Evolutionary conservation across 2,797 vertebrate genomes (phyloP), one percentile per base, ranked within the genome.

Genomic region (Buceros bicornis): DNA sequence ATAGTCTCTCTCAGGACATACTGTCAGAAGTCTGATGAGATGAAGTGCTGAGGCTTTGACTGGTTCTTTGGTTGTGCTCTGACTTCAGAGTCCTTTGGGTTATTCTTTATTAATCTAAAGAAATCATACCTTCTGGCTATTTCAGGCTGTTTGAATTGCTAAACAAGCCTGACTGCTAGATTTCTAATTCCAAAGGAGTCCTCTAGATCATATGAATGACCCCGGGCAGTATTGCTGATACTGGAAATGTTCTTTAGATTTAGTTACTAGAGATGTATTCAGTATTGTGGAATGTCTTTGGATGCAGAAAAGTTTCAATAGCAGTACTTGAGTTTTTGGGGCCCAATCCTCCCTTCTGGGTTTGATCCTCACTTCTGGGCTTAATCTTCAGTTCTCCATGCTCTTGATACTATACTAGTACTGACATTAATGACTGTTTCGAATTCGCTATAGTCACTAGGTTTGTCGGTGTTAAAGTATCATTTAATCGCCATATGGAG

Each of bases 31-130:
- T 86, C 73, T 96, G 92, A 96, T 95, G 95, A 93, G 78, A 95
- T 91, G 78, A 47, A 93, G 72, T 79, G 57, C 92, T 94, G 94
- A 94, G 54, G 57, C 73, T 94, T 96, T 94, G 93, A 92, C 93
- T 97, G 40, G 88, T 95, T 95, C 90, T 91, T 96, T 83, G 89
- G 82, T 79, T 97, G 79, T 96, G 79, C 83, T 96, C 97, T 97
- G 85, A 95, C 94, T 97, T 95, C 82, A 42, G 56, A 94, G 65
- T 97, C 96, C 94, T 98, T 95, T 96, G 91, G 94, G 97, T 97
- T 97, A 97, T 97, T 97, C 96, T 97, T 98, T 97, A 96, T 97
- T 98, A 98, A 97, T 97, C 95, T 97, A 93, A 96, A 97, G 94
- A 95, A 98, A 97, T 97, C 89, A 95, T 82, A 97, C 95, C 89